Evolutionary conservation across 2,113 vertebrate genomes (phyloP).

Genomic region (Spea multiplicata): DNA sequence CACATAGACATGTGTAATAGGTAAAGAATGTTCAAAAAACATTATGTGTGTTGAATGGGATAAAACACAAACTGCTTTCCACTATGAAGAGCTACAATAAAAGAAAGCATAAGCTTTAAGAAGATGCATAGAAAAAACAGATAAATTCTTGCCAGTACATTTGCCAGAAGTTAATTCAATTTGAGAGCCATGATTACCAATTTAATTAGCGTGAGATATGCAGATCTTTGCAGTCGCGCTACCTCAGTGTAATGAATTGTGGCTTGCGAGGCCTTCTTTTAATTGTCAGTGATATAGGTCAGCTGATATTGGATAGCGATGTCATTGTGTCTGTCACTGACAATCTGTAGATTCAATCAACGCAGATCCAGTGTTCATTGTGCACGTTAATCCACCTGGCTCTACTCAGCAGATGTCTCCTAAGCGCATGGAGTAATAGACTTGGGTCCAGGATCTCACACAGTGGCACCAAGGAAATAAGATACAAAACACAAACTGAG

Average conservation of each 20-base stretch:
- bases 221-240: conserved; percentile 20
- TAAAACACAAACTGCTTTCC: no score
- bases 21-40: no score
- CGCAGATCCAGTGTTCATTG: conserved; percentile 26
- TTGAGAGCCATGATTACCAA: conserved; percentile 27
- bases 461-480: conserved; percentile 27
- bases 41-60: no score
- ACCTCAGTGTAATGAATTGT: conserved; percentile 35
- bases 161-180: conserved; percentile 24
- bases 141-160: neutral
- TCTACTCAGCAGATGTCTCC: conserved; percentile 14
- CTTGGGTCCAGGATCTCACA: conserved; percentile 31
- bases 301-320: conserved; percentile 39
- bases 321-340: conserved; percentile 32
- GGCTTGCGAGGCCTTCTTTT: conserved; percentile 15
- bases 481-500: conserved; percentile 14
- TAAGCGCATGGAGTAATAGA: conserved; percentile 28
- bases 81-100: no score
- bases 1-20: no score
- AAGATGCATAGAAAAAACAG: neutral
- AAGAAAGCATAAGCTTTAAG: no score
- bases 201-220: conserved; percentile 35
- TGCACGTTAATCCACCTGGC: conserved; percentile 36
- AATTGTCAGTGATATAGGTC: conserved; percentile 35
- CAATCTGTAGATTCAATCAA: conserved; percentile 42